Percentiles rank a stretch among this genome's conserved stretches.
Evolutionary conservation across 2,113 vertebrate genomes (phyloP).

Genomic region (Caranx ignobilis): DNA sequence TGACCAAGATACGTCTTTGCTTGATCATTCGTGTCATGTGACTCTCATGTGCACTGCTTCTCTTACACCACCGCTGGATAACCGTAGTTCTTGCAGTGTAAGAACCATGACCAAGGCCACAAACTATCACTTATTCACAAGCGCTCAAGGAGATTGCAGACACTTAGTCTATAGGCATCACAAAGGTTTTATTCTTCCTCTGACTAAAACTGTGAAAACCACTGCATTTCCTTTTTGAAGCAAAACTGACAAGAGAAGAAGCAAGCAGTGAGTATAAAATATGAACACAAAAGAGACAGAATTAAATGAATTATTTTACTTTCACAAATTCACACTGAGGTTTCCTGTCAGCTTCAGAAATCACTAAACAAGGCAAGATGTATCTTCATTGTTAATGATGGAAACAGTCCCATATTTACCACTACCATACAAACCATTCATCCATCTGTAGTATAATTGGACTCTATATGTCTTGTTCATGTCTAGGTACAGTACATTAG

Average conservation of each 20-base stretch:
- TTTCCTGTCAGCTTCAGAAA: too few species aligned
- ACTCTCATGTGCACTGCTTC: constrained; percentile 37
- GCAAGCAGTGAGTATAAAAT: not conserved
- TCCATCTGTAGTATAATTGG: not conserved
- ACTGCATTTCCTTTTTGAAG: not conserved
- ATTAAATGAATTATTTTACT: not conserved
- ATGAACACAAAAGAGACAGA: not conserved
- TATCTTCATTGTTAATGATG: not conserved
- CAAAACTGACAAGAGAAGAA: not conserved
- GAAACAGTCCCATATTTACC: not conserved
- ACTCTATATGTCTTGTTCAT: not conserved
- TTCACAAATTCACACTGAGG: too few species aligned
- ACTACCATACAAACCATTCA: not conserved
- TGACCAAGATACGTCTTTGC: not conserved
- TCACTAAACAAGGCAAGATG: too few species aligned
- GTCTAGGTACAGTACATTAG: constrained; percentile 4
- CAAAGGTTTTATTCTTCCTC: constrained; percentile 17
- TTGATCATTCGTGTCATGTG: constrained; percentile 17
- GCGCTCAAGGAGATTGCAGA: constrained; percentile 12
- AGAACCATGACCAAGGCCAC: not conserved
- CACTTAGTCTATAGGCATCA: not conserved
- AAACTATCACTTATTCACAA: constrained; percentile 30
- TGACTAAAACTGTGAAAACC: not conserved
- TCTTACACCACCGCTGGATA: not conserved
- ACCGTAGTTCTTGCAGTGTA: not conserved